Conservation (phyloP, 2,888 invertebrate species). For the Aleiodes alternator region DNA sequence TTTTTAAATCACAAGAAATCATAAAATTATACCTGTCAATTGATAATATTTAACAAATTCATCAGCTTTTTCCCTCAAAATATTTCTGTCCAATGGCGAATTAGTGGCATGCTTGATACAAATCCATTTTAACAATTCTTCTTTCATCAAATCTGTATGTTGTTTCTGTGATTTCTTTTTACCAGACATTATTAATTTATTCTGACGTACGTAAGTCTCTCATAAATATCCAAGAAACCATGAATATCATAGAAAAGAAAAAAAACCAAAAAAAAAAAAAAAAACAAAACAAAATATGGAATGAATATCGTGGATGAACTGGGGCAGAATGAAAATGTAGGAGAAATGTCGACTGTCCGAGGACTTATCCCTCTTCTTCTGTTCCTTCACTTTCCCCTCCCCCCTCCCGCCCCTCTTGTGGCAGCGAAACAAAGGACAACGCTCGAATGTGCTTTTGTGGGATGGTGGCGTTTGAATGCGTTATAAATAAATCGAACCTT, state of each 20-base stretch:
- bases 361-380: no score
- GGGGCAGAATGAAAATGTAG: no score
- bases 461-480: no score
- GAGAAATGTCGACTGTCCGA: no score
- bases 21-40: constrained; percentile 50
- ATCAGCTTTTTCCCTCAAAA: constrained; percentile 60
- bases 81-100: constrained; percentile 56
- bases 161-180: constrained; percentile 34
- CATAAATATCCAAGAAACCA: neutral
- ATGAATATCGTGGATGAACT: neutral
- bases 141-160: constrained; percentile 47
- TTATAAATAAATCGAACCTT: no score
- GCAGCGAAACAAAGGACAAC: no score
- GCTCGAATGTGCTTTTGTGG: no score
- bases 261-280: constrained; percentile 11
- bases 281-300: neutral
- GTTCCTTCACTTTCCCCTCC: no score
- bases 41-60: constrained; percentile 55
- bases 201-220: neutral
- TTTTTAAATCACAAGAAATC: neutral
- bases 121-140: constrained; percentile 63
- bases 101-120: constrained; percentile 65
- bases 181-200: neutral
- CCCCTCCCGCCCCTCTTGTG: no score
- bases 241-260: neutral